Base-by-base conservation (phyloP, 2,113 vertebrate species). In the Coptodon bakossiorum region DNA sequence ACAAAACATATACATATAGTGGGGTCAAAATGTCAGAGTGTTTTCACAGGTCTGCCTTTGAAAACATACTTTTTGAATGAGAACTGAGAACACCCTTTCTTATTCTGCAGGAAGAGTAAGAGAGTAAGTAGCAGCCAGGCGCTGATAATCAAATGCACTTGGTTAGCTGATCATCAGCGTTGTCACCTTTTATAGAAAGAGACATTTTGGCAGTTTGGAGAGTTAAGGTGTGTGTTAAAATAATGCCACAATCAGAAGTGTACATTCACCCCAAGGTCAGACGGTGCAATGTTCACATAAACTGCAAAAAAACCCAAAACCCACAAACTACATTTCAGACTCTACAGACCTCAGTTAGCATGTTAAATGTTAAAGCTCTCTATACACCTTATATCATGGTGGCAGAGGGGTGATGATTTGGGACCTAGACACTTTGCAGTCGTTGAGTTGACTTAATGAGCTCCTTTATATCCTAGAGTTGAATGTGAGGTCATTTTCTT, bases 291-390 rank as follows among this genome's bases (percentile, higher is more conserved):
- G 8, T 36, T 71, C 38, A 38, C n/a, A 71, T 9, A 45, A 71
- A 16, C n/a, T 1, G 12, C n/a, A 68, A 19, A 31, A 10, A n/a
- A 3, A 0, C 0, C 3, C 3, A n/a, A 3, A 0, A 0, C 3
- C 3, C 56, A 16, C n/a, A 43, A 27, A 4, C 38, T 16, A 45
- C 66, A 27, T 43, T 8, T 40, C 38, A 45, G 19, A 9, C 66
- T 73, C 68, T 45, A 45, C 68, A 73, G 22, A 40, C 13, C 68
- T 73, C 22, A 45, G 68, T 45, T 73, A 27, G 13, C 38, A 73
- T 73, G 13, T 73, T 73, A 45, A 10, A 45, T 73, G 22, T 16
- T 73, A 73, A 73, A 43, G 66, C 22, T 16, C 22, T 43, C 19
- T 24, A 43, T 3, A 24, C 38, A 43, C 12, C 66, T 71, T 43